phyloP scores from a whole-genome alignment of 1,140 invertebrate genomes.

The Drosophila albomicans region DNA sequence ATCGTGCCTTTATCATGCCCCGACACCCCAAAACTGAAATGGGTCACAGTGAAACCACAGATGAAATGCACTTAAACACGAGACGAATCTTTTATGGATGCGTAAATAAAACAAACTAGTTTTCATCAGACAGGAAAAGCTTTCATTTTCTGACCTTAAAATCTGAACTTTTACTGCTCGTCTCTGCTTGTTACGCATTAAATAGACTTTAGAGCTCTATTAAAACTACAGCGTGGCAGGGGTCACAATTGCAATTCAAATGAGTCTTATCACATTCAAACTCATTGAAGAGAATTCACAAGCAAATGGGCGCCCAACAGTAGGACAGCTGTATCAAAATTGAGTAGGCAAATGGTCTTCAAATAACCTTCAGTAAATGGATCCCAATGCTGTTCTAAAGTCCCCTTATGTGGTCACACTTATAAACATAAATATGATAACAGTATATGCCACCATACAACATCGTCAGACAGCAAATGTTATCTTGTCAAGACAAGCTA shows the following conservation, averaged over 20 bases:
- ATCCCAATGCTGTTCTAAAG: neutral
- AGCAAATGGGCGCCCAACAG: neutral
- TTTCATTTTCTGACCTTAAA: neutral
- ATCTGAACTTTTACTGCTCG: neutral
- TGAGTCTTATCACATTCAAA: neutral
- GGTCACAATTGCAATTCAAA: no score
- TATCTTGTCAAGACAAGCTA: no score
- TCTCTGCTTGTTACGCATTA: neutral
- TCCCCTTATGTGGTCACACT: neutral
- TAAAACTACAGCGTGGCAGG: neutral
- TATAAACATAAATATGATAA: neutral
- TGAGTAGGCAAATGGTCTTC: neutral
- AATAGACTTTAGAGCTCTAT: neutral
- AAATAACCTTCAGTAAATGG: neutral
- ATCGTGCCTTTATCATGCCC: constrained; percentile 1
- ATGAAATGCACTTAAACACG: neutral
- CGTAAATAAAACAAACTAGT: neutral
- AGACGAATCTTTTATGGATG: neutral
- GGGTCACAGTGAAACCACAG: constrained; percentile 4
- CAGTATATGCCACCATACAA: neutral
- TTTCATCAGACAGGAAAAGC: neutral
- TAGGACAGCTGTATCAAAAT: neutral
- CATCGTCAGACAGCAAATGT: neutral
- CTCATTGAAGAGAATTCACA: neutral
- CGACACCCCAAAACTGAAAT: neutral